A percentile compares a stretch with the other conserved stretches of the same genome.
Evolutionary conservation across 35 echinoderm and acorn worm genomes (phyloP).

Genomic region (Eucidaris tribuloides): DNA sequence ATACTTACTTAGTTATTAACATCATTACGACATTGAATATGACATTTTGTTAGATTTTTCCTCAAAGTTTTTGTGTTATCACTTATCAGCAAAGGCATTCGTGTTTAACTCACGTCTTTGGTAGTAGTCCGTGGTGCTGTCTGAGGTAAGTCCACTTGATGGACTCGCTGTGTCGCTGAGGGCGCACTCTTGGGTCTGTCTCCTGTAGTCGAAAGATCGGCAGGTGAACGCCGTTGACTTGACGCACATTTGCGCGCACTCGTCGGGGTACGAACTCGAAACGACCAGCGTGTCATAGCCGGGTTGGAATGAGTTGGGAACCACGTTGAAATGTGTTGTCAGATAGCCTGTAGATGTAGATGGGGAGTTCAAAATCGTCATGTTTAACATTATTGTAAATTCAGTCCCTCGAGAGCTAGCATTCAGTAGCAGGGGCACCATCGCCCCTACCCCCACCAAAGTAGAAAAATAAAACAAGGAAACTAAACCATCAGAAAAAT

Average conservation of each 20-base stretch:
- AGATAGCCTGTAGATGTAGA: slow-evolving; percentile 58
- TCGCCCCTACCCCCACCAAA: too few species aligned
- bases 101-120: slow-evolving; percentile 52
- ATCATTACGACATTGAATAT: too few species aligned
- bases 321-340: slow-evolving; percentile 66
- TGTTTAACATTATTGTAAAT: too few species aligned
- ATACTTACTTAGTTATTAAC: too few species aligned
- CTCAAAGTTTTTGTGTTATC: too few species aligned
- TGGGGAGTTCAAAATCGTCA: too few species aligned
- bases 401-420: too few species aligned
- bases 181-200: slow-evolving; percentile 41
- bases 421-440: too few species aligned
- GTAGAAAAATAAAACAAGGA: too few species aligned
- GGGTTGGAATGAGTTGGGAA: slow-evolving; percentile 36
- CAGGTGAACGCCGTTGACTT: slow-evolving; percentile 64
- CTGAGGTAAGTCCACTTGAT: neutral
- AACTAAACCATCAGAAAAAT: too few species aligned
- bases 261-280: slow-evolving; percentile 67
- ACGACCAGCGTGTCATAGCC: slow-evolving; percentile 51
- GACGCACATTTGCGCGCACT: slow-evolving; percentile 80
- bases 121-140: slow-evolving; percentile 56
- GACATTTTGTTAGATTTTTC: too few species aligned
- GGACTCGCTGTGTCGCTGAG: slow-evolving; percentile 54
- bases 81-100: too few species aligned
- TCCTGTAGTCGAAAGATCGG: slow-evolving; percentile 84